These are phyloP conservation scores for Hemiprocne comata DNA, from an alignment of 2,113 vertebrate species.

Conservation along the genomic window DNA sequence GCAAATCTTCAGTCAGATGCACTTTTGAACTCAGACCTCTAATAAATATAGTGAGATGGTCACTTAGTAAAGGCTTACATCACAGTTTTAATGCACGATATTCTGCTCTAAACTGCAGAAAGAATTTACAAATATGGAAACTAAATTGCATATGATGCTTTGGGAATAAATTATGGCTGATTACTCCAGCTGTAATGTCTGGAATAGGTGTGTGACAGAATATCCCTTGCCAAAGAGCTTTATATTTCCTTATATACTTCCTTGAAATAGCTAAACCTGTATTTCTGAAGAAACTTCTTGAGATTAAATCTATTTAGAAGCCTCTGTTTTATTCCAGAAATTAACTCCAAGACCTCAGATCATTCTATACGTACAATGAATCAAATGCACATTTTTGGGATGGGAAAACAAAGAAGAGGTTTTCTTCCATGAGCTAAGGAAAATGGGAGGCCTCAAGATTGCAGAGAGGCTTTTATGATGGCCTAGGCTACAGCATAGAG, in stretches of 20 bases:
- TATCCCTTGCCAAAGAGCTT: background rate
- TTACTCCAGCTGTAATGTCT: background rate
- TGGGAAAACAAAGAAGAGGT: background rate
- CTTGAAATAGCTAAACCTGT: background rate
- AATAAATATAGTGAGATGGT: background rate
- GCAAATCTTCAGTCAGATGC: background rate
- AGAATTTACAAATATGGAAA: background rate
- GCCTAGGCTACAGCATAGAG: background rate
- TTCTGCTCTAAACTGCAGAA: background rate
- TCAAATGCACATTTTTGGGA: background rate
- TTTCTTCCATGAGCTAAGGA: background rate
- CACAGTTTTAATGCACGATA: background rate
- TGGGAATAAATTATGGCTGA: background rate
- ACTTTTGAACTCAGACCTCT: background rate
- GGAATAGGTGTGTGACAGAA: background rate
- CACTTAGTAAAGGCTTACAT: background rate
- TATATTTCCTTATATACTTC: rapidly evolving
- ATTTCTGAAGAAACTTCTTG: background rate
- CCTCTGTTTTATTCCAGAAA: background rate
- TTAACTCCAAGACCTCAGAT: background rate
- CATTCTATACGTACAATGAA: background rate
- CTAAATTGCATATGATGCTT: background rate
- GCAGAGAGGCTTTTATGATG: background rate
- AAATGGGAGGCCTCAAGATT: background rate
- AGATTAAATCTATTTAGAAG: background rate